Evolutionary conservation across 2,113 vertebrate species (phyloP).

Genomic region (Lycaon pictus): DNA sequence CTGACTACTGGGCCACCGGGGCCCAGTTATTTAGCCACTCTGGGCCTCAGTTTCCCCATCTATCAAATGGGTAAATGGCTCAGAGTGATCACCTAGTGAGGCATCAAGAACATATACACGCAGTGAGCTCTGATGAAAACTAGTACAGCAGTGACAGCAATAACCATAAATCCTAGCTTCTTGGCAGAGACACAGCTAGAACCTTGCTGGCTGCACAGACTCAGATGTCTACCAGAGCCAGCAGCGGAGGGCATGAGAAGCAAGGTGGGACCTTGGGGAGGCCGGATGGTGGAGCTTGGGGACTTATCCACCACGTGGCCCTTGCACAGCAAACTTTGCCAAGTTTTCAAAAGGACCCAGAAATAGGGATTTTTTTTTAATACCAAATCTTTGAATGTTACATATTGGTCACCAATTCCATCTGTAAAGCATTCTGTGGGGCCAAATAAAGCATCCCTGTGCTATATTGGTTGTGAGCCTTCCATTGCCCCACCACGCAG

Average conservation of each 20-base stretch:
- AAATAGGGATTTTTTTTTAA: background rate
- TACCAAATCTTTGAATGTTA: background rate
- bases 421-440: background rate
- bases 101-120: accelerated
- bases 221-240: background rate
- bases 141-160: accelerated
- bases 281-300: accelerated
- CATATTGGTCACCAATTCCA: background rate
- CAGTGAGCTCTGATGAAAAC: background rate
- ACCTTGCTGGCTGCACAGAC: background rate
- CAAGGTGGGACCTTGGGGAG: accelerated
- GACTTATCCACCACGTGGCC: no score
- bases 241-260: accelerated
- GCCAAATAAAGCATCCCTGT: background rate
- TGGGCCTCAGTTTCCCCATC: background rate
- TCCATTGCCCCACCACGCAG: background rate
- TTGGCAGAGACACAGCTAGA: background rate
- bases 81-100: background rate
- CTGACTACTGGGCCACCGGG: background rate
- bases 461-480: no score
- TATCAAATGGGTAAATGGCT: background rate
- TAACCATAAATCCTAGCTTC: background rate
- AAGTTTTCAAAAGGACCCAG: background rate
- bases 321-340: no score
- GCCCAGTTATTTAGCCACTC: background rate